These are phyloP conservation scores for Melieria crassipennis DNA, from an alignment of 2,888 invertebrate genomes.

Conservation along the genomic window DNA sequence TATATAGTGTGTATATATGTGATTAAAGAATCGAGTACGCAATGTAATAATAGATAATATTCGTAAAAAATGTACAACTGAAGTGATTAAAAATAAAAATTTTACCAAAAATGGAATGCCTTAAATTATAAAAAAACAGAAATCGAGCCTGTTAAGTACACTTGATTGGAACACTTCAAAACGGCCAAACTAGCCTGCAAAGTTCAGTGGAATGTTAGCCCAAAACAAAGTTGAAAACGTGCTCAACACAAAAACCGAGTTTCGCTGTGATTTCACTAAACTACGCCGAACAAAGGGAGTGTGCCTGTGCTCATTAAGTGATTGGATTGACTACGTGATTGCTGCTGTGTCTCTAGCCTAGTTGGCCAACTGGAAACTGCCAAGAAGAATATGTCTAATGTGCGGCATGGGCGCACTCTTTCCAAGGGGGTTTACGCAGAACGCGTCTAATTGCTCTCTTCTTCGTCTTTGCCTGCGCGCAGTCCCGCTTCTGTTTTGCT, in stretches of 20 bases:
- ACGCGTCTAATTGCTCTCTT: neutral
- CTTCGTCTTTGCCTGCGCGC: neutral
- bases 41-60: slow-evolving; percentile 11
- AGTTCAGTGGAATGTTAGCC: too few species aligned
- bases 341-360: too few species aligned
- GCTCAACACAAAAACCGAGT: too few species aligned
- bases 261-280: too few species aligned
- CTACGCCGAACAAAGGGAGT: too few species aligned
- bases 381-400: too few species aligned
- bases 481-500: neutral
- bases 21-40: slow-evolving; percentile 3
- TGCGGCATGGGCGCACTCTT: too few species aligned
- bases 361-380: too few species aligned
- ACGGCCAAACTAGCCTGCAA: too few species aligned
- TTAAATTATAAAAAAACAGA: slow-evolving; percentile 1
- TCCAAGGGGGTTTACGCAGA: slow-evolving; percentile 3
- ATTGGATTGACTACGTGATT: too few species aligned
- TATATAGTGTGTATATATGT: neutral
- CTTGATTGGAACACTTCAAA: neutral
- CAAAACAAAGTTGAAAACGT: too few species aligned
- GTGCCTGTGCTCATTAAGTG: too few species aligned
- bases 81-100: neutral
- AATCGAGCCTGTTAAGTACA: neutral
- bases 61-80: slow-evolving; percentile 1
- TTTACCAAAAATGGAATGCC: slow-evolving; percentile 17